Conservation (phyloP, 2,797 vertebrate species). For the Hypotaenidia philippensis region DNA sequence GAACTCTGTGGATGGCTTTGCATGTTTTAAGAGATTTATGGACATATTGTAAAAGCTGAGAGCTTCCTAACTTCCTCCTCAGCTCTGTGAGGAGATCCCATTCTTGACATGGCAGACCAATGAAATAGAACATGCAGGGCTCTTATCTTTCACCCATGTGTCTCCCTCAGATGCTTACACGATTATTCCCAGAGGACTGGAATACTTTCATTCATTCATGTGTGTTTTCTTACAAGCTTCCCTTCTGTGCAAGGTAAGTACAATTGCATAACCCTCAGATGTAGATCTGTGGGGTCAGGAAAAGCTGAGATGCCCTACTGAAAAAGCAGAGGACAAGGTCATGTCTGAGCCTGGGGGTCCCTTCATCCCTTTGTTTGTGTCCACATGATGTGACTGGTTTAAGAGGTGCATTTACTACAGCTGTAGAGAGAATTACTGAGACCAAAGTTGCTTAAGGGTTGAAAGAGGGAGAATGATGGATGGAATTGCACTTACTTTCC, state of each 20-base stretch:
- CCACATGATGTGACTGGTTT: neutral
- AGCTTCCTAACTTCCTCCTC: neutral
- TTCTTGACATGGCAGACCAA: neutral
- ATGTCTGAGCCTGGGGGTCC: neutral
- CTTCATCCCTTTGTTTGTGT: neutral
- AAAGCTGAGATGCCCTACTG: neutral
- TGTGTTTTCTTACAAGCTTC: neutral
- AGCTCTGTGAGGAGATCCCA: neutral
- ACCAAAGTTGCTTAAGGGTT: neutral
- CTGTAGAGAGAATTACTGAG: neutral
- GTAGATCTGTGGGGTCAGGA: neutral
- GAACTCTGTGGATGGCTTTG: neutral
- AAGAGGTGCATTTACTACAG: neutral
- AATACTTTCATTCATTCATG: neutral
- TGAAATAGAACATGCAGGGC: neutral
- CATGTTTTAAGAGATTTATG: neutral
- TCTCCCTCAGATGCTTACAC: neutral
- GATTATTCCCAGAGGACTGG: neutral
- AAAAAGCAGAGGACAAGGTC: neutral
- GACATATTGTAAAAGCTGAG: neutral
- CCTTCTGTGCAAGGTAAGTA: accelerated
- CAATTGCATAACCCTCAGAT: neutral
- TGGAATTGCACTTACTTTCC: neutral
- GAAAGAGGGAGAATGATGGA: neutral
- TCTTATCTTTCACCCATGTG: neutral